Evolutionary conservation across 1,140 invertebrate species (phyloP).

Genomic region (Drosophila kohkoa): DNA sequence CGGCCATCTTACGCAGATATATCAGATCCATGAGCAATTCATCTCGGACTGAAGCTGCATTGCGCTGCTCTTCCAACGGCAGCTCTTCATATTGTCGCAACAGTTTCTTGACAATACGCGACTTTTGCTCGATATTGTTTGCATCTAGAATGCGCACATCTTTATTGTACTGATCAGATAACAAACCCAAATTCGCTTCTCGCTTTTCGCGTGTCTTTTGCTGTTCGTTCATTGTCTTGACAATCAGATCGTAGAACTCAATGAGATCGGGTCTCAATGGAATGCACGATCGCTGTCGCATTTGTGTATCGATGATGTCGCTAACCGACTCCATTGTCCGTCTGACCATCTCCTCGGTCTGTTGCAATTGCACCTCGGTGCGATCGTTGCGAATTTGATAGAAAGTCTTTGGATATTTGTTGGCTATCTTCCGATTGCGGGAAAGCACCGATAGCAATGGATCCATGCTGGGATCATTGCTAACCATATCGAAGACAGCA

Average conservation of each 20-base stretch:
- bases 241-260: constrained; percentile 69
- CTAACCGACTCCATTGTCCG: constrained; percentile 66
- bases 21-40: constrained; percentile 67
- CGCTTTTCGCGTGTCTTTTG: constrained; percentile 65
- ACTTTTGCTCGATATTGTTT: constrained; percentile 61
- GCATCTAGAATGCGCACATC: constrained; percentile 54
- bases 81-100: constrained; percentile 68
- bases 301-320: constrained; percentile 69
- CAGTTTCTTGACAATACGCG: constrained; percentile 70
- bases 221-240: constrained; percentile 55
- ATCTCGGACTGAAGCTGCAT: constrained; percentile 45
- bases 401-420: constrained; percentile 32
- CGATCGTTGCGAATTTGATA: constrained; percentile 62
- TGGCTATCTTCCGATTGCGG: constrained; percentile 42
- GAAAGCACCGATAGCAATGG: constrained; percentile 46
- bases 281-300: constrained; percentile 58
- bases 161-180: constrained; percentile 48
- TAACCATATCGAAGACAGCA: constrained; percentile 57
- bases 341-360: constrained; percentile 64
- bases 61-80: constrained; percentile 60
- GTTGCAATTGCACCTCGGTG: constrained; percentile 41
- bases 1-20: constrained; percentile 60
- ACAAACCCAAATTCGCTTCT: constrained; percentile 22
- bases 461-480: constrained; percentile 65
- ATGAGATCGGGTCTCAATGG: constrained; percentile 64